A percentile compares a stretch with the other conserved stretches of the same genome.
Conservation (phyloP, 2,888 invertebrate species). For the Daptonema setosum region DNA sequence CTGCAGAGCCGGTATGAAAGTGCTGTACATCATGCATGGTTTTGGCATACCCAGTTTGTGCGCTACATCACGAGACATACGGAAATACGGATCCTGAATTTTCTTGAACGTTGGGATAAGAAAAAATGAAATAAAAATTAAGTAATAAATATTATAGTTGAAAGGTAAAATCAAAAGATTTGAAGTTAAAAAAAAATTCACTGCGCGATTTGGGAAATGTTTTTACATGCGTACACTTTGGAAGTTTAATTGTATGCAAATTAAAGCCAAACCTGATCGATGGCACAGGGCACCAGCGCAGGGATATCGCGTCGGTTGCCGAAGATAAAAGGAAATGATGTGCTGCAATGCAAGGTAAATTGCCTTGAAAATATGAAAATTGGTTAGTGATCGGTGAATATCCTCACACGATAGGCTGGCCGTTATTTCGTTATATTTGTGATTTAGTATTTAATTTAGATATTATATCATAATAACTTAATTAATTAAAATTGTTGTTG, state of each 20-base stretch:
- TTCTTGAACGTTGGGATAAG: neutral
- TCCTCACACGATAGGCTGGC: too few relatives aligned
- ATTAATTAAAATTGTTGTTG: too few relatives aligned
- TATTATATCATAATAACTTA: too few relatives aligned
- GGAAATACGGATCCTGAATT: conserved; percentile 77
- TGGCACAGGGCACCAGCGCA: conserved; percentile 84
- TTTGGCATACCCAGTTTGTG: conserved; percentile 65
- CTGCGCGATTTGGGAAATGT: neutral
- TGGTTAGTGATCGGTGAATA: too few relatives aligned
- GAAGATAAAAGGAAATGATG: conserved; percentile 29
- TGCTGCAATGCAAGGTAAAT: conserved; percentile 14
- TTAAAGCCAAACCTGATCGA: conserved; percentile 77
- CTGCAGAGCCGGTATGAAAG: conserved; percentile 78
- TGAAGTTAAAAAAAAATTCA: neutral
- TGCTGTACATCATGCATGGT: conserved; percentile 55
- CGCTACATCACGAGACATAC: conserved; percentile 95
- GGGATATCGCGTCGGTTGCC: conserved; percentile 46
- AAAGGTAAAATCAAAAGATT: neutral
- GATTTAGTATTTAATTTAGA: too few relatives aligned
- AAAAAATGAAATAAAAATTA: too few relatives aligned
- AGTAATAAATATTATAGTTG: too few relatives aligned
- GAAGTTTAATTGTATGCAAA: too few relatives aligned
- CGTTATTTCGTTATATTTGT: too few relatives aligned
- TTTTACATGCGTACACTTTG: too few relatives aligned
- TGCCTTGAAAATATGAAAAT: too few relatives aligned